A percentile compares a stretch with the other conserved stretches of the same genome.
These are phyloP conservation scores for Pelochelys cantorii DNA, from an alignment of 2,797 vertebrate genomes.

Conservation along the genomic window DNA sequence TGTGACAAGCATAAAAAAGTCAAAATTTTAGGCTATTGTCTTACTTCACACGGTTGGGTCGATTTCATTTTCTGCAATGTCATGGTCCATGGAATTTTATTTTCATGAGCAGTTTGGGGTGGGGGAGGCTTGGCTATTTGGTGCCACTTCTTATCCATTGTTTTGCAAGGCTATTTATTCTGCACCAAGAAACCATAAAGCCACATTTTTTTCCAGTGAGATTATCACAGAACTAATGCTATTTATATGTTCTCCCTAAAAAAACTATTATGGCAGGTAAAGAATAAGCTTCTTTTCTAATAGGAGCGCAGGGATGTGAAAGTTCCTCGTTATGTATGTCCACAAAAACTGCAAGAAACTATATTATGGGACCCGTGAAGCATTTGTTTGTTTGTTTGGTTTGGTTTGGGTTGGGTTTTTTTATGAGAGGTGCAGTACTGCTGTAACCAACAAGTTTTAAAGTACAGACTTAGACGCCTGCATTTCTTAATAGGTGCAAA, in stretches of 20 bases:
- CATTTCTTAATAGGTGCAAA: accelerated
- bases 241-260: accelerated
- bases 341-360: neutral
- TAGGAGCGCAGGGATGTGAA: neutral
- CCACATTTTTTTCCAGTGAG: neutral
- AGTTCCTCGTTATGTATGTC: neutral
- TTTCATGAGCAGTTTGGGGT: neutral
- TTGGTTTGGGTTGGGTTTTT: neutral
- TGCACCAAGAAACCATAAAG: neutral
- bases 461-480: accelerated
- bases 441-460: accelerated
- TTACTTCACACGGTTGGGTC: accelerated
- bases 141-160: neutral
- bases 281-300: neutral
- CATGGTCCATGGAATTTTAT: neutral
- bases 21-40: accelerated
- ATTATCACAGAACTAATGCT: accelerated
- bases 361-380: accelerated
- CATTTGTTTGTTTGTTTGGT: no score
- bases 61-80: accelerated
- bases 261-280: neutral
- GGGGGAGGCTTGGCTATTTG: neutral
- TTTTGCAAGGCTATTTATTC: neutral
- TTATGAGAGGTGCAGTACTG: accelerated
- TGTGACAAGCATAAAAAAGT: accelerated